Conservation (phyloP, 2,888 invertebrate genomes). For the Neoaliturus tenellus region DNA sequence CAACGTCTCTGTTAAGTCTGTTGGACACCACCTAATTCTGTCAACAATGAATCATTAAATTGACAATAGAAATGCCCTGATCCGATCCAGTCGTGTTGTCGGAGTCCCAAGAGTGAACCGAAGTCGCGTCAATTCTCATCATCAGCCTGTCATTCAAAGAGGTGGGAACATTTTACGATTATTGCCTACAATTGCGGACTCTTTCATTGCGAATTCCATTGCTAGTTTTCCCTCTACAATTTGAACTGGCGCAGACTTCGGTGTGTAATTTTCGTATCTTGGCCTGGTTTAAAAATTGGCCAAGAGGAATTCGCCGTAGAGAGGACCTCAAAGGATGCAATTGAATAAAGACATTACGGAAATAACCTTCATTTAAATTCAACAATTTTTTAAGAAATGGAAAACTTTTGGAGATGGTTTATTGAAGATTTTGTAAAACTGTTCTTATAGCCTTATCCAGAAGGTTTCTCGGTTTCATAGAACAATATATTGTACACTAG, state of each 20-base stretch:
- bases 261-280: background rate
- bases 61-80: background rate
- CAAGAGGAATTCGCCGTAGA: too few relatives aligned
- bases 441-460: too few relatives aligned
- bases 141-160: background rate
- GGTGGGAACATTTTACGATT: background rate
- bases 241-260: background rate
- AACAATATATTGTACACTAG: too few relatives aligned
- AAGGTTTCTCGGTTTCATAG: too few relatives aligned
- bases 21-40: too few relatives aligned
- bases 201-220: background rate
- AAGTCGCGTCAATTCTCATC: background rate
- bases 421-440: too few relatives aligned
- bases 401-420: too few relatives aligned
- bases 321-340: too few relatives aligned
- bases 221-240: background rate
- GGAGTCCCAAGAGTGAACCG: background rate
- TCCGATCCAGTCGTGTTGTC: background rate
- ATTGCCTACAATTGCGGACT: background rate
- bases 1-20: too few relatives aligned
- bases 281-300: background rate
- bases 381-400: too few relatives aligned
- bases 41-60: background rate
- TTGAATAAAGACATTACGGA: too few relatives aligned
- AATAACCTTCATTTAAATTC: too few relatives aligned